Evolutionary conservation across 1,140 invertebrate species (phyloP).

Genomic region (Drosophila pseudoananassae): DNA sequence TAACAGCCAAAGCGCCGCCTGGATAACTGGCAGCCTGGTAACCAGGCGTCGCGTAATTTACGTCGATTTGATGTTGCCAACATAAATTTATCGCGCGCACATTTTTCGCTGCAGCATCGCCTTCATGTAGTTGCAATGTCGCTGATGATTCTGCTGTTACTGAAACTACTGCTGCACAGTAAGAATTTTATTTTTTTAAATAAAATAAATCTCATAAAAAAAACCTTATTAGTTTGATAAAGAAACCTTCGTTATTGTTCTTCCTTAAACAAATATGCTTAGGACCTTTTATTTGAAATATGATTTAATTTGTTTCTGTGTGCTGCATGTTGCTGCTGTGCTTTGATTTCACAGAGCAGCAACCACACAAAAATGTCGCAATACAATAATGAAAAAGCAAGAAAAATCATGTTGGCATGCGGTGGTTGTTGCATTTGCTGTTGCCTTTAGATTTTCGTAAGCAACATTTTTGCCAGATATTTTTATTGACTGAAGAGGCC

Average conservation of each 20-base stretch:
- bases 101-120: constrained; percentile 66
- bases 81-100: constrained; percentile 79
- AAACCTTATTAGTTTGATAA: no score
- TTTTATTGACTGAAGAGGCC: constrained; percentile 81
- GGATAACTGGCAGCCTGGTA: constrained; percentile 49
- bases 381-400: constrained; percentile 80
- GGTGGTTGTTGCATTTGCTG: constrained; percentile 36
- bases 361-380: constrained; percentile 77
- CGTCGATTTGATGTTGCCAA: constrained; percentile 80
- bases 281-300: no score
- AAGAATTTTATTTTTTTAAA: background rate
- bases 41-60: constrained; percentile 75
- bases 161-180: background rate
- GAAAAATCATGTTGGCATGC: constrained; percentile 79
- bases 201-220: background rate
- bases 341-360: constrained; percentile 77
- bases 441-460: constrained; percentile 45
- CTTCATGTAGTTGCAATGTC: constrained; percentile 51
- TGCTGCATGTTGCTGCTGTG: constrained; percentile 52
- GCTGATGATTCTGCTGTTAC: constrained; percentile 56
- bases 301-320: constrained; percentile 6
- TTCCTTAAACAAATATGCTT: no score
- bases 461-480: constrained; percentile 70
- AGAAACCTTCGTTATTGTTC: no score
- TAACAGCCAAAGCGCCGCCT: constrained; percentile 80